Evolutionary conservation across 2,797 vertebrate genomes (phyloP), one percentile per base, ranked within the genome.

Genomic region (Pristis pectinata): DNA sequence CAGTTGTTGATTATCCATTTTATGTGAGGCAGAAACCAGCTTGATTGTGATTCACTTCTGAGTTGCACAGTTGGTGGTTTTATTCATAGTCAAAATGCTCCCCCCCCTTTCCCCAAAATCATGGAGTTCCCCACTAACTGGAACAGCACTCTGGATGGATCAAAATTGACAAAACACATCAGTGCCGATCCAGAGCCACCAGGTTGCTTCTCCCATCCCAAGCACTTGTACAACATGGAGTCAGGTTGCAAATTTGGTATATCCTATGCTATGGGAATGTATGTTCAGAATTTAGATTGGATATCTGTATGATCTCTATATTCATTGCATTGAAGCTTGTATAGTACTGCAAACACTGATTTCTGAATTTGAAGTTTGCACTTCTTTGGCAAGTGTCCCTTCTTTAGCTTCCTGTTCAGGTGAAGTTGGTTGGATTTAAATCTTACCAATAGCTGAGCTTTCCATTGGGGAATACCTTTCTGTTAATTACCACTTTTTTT

Each of bases 371-470:
- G 87, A 37, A 37, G 15, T 7, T 0, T 92, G 72, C 95, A 95
- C 95, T 94, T n/a, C 79, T 94, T 95, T 95, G 85, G 95, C 7
- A 95, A 41, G 94, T 1, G 92, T 95, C 15, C 95, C 95, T 94
- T 95, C 95, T 95, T 67, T 0, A 94, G 95, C 95, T 95, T 95
- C 94, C 94, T 41, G 94, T 95, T 95, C 85, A 95, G 95, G 95
- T 96, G 95, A 96, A 95, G 95, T 94, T 95, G 95, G 95, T 95
- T 96, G 95, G 95, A 96, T 94, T 95, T 95, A 91, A 95, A 95
- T 7, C 94, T 95, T 82, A 76, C 27, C 94, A 95, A 95, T 1
- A 53, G 94, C 94, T 67, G 95, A 95, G 9, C 95, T 94, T 95
- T 95, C 95, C 95, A 67, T 96, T 95, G 94, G 95, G 83, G 76